Conservation (phyloP, 2,888 invertebrate genomes). For the Plebejus melissa region DNA sequence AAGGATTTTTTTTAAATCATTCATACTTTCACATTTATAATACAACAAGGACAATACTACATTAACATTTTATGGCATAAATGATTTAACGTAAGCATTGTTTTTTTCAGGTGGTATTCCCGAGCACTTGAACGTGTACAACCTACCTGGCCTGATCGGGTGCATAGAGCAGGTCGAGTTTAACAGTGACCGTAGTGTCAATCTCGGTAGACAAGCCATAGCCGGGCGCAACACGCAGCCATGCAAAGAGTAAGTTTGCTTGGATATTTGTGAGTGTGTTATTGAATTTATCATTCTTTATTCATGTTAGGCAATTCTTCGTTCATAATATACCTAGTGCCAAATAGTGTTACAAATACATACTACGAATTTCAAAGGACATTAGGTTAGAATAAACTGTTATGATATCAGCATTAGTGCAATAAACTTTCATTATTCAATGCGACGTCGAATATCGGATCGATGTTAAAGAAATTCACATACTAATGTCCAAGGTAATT, state of each 20-base stretch:
- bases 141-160: conserved; percentile 87
- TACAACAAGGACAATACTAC: too few relatives aligned
- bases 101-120: conserved; percentile 87
- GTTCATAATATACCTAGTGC: too few relatives aligned
- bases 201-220: conserved; percentile 85
- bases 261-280: background rate
- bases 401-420: background rate
- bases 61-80: too few relatives aligned
- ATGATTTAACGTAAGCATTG: too few relatives aligned
- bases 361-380: background rate
- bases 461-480: background rate
- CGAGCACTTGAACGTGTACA: conserved; percentile 81
- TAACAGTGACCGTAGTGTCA: conserved; percentile 79
- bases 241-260: conserved; percentile 85
- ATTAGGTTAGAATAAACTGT: background rate
- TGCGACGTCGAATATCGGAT: background rate
- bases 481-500: too few relatives aligned
- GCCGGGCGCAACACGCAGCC: conserved; percentile 88
- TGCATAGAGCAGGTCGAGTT: conserved; percentile 91
- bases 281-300: background rate
- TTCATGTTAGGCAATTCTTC: background rate
- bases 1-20: too few relatives aligned
- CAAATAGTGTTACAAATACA: too few relatives aligned
- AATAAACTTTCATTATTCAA: background rate
- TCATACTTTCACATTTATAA: too few relatives aligned